These are phyloP conservation scores for Liolophura sinensis DNA, from an alignment of 1,140 invertebrate genomes.

Conservation along the genomic window DNA sequence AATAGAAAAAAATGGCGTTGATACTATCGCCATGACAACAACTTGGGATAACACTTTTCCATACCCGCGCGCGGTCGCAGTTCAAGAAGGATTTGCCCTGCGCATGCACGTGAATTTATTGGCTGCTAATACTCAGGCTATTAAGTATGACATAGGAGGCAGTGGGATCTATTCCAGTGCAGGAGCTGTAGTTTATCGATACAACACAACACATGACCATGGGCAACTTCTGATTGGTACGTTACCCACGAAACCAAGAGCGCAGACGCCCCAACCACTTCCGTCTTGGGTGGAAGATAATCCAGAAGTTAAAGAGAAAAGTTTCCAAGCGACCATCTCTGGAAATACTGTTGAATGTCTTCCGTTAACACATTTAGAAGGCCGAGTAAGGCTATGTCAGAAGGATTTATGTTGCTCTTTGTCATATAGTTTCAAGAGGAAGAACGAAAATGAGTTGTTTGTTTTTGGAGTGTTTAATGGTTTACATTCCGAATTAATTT, in stretches of 20 bases:
- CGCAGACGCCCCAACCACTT: too few relatives aligned
- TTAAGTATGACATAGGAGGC: conserved; percentile 60
- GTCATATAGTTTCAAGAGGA: conserved; percentile 18
- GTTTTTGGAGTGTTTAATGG: conserved; percentile 52
- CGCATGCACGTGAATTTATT: conserved; percentile 65
- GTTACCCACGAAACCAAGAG: too few relatives aligned
- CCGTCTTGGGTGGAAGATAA: too few relatives aligned
- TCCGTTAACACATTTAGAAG: conserved; percentile 12
- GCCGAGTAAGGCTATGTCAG: conserved; percentile 28
- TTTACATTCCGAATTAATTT: conserved; percentile 35
- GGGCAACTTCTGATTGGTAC: too few relatives aligned
- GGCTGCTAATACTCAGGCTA: conserved; percentile 63
- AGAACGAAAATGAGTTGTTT: conserved; percentile 17
- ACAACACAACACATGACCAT: conserved; percentile 15
- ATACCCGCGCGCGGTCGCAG: conserved; percentile 64
- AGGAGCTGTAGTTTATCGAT: conserved; percentile 27
- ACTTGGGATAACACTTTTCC: conserved; percentile 76
- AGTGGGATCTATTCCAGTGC: conserved; percentile 63
- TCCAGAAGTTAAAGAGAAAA: neutral
- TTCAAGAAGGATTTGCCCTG: conserved; percentile 64
- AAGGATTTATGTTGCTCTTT: conserved; percentile 37
- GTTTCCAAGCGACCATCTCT: conserved; percentile 21
- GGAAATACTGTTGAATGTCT: conserved; percentile 37
- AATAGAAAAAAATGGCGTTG: conserved; percentile 62
- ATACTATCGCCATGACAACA: conserved; percentile 72